Conservation (phyloP, 2,113 vertebrate genomes). For the Oryzias celebensis region DNA sequence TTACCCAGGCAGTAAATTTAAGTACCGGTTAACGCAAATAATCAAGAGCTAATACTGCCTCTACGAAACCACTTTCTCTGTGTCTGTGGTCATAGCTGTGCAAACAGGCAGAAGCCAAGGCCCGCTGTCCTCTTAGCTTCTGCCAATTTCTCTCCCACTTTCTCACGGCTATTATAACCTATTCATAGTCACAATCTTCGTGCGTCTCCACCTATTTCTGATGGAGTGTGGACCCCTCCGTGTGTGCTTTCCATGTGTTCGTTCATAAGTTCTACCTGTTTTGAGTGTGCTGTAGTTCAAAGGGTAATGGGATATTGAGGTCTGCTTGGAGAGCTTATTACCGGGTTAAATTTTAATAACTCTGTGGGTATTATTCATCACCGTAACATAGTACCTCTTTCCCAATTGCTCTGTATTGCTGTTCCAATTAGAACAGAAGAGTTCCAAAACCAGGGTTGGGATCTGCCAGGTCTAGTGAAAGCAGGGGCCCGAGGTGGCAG, state of each 20-base stretch:
- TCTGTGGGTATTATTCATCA: conserved; percentile 39
- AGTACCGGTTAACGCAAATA: conserved; percentile 73
- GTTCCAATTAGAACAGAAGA: conserved; percentile 64
- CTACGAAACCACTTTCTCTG: conserved; percentile 66
- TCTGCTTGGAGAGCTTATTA: conserved; percentile 64
- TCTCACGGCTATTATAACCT: conserved; percentile 41
- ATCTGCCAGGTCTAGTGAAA: conserved; percentile 63
- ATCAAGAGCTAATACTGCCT: conserved; percentile 71
- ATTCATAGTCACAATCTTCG: conserved; percentile 27
- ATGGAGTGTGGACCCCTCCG: conserved; percentile 3
- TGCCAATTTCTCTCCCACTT: conserved; percentile 32
- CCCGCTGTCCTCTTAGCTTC: conserved; percentile 36
- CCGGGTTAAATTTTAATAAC: conserved; percentile 60
- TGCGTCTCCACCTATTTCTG: conserved; percentile 16
- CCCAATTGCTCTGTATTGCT: conserved; percentile 63
- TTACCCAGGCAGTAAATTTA: conserved; percentile 77
- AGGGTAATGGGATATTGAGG: conserved; percentile 50
- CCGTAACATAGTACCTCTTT: conserved; percentile 43
- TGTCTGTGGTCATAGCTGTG: conserved; percentile 67
- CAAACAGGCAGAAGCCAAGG: conserved; percentile 53
- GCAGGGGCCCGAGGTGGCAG: conserved; percentile 66
- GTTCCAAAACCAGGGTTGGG: conserved; percentile 57
- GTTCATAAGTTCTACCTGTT: conserved; percentile 24
- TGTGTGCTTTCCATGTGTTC: conserved; percentile 17
- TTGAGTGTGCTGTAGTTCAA: conserved; percentile 39